Evolutionary conservation across 92 coral and sea anemone species (phyloP).

Genomic region (Diadumene lineata): DNA sequence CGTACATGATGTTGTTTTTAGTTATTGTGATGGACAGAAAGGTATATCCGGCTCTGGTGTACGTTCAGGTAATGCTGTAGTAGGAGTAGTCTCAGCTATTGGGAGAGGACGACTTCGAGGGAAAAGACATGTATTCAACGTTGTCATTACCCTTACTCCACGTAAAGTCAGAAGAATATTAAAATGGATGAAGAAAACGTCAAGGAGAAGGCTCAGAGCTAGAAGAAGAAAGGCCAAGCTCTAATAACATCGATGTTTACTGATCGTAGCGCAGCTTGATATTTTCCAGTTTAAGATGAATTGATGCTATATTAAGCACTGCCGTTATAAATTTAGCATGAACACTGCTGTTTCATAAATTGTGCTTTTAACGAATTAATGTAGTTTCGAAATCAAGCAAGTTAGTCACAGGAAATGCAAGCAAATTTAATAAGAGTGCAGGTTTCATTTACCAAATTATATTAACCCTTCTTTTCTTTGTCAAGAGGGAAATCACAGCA

Average conservation of each 20-base stretch:
- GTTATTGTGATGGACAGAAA: slow-evolving; percentile 65
- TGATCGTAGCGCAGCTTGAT: neutral
- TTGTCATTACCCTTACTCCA: slow-evolving; percentile 66
- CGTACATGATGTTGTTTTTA: slow-evolving; percentile 57
- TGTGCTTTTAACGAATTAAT: neutral
- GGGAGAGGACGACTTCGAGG: slow-evolving; percentile 53
- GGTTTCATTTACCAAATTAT: too few species aligned
- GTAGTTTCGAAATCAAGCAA: too few species aligned
- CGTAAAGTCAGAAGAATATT: slow-evolving; percentile 53
- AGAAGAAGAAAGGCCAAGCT: neutral
- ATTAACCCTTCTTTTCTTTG: too few species aligned
- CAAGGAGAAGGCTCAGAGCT: neutral
- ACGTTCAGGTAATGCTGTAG: slow-evolving; percentile 56
- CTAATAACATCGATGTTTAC: neutral
- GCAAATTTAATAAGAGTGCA: too few species aligned
- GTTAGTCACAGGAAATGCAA: too few species aligned
- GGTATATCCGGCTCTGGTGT: slow-evolving; percentile 89
- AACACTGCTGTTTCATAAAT: neutral
- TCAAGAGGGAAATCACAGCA: too few species aligned
- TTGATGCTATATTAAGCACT: neutral
- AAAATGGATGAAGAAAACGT: slow-evolving; percentile 56
- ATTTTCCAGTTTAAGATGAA: too few species aligned
- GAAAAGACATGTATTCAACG: slow-evolving; percentile 50
- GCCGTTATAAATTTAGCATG: neutral
- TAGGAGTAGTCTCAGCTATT: slow-evolving; percentile 75